phyloP scores from a whole-genome alignment of 2,888 invertebrate genomes.

The Aspidiotus rigidus region DNA sequence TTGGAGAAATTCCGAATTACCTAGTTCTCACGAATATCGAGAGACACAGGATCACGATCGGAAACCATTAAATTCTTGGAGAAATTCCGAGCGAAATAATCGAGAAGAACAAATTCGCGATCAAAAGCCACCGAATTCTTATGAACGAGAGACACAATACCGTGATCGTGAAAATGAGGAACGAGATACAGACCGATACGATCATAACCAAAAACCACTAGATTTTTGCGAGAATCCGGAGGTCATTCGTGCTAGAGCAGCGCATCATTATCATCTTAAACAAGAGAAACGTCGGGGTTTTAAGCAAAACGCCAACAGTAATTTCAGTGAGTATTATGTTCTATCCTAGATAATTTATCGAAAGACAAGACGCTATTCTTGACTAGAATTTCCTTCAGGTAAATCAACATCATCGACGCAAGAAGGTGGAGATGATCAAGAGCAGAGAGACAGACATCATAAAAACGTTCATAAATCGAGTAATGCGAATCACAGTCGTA shows the following conservation, averaged over 20 bases:
- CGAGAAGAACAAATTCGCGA: neutral
- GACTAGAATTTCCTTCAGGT: too few species aligned
- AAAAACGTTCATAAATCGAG: conserved; percentile 19
- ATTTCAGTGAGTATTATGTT: too few species aligned
- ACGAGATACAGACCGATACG: neutral
- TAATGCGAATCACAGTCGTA: conserved; percentile 14
- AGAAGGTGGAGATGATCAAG: neutral
- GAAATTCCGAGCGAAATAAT: neutral
- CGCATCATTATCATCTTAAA: neutral
- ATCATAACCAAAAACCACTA: neutral
- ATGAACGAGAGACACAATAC: too few species aligned
- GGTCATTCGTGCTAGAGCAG: conserved; percentile 1
- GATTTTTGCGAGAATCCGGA: conserved; percentile 26
- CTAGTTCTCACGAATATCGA: too few species aligned
- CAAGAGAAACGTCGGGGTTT: neutral
- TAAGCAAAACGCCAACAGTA: too few species aligned
- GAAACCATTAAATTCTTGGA: too few species aligned
- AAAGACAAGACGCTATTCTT: too few species aligned
- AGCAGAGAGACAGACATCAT: conserved; percentile 10
- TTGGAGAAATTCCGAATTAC: too few species aligned
- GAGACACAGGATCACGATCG: too few species aligned
- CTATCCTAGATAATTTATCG: too few species aligned
- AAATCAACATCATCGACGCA: neutral
- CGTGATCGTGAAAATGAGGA: neutral
- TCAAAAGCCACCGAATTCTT: neutral